These are phyloP conservation scores for Dasypogon diadema DNA, from an alignment of 2,888 invertebrate genomes.

Conservation along the genomic window DNA sequence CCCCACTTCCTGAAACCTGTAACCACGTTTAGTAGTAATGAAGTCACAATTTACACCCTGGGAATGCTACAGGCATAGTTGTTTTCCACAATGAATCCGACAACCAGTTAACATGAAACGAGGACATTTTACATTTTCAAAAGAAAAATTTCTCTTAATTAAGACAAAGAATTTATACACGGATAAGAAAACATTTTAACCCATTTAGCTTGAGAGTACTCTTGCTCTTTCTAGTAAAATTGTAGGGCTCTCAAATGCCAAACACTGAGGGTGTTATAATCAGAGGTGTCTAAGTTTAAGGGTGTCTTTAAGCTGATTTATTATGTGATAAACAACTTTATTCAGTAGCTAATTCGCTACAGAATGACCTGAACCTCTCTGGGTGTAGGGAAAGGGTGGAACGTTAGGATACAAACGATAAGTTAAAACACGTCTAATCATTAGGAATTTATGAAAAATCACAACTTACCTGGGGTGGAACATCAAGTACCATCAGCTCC, in stretches of 20 bases:
- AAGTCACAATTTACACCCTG: neutral
- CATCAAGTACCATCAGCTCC: slow-evolving; percentile 70
- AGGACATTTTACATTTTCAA: neutral
- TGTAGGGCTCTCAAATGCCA: neutral
- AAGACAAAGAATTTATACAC: neutral
- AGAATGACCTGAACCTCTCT: neutral
- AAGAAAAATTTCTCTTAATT: neutral
- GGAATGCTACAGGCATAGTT: neutral
- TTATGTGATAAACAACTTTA: slow-evolving; percentile 1
- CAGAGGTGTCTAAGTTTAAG: neutral
- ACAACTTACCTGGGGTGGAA: slow-evolving; percentile 68
- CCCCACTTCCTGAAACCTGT: too few relatives aligned
- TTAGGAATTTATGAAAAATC: too few relatives aligned
- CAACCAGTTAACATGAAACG: neutral
- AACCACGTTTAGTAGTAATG: neutral
- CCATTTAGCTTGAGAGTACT: neutral
- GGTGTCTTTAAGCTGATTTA: neutral
- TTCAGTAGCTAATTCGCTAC: neutral
- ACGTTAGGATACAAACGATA: too few relatives aligned
- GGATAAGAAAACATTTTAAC: neutral
- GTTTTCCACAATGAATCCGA: neutral
- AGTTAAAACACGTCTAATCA: too few relatives aligned
- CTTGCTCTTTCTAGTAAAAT: neutral
- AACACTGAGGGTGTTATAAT: neutral
- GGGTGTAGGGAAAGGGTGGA: too few relatives aligned